A percentile compares a stretch with the other conserved stretches of the same genome.
phyloP scores from a whole-genome alignment of 2,797 vertebrate species.

The Platyrinchus mystaceus region DNA sequence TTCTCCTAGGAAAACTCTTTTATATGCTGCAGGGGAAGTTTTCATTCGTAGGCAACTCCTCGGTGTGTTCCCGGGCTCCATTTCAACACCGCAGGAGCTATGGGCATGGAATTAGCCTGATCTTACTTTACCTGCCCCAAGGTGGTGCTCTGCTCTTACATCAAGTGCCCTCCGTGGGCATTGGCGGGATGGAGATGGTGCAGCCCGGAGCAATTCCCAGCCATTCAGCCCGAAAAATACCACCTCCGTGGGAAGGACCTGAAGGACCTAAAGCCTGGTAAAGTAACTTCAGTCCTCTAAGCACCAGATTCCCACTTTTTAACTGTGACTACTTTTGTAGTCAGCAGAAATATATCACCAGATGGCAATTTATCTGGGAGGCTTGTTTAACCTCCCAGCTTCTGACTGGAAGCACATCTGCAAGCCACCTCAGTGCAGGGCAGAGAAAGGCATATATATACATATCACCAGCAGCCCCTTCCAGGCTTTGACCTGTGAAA shows the following conservation, averaged over 20 bases:
- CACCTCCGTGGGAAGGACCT: not conserved
- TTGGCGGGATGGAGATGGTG: constrained; percentile 62
- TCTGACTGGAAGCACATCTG: not conserved
- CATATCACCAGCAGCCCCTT: not conserved
- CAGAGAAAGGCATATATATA: not conserved
- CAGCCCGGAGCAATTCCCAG: constrained; percentile 49
- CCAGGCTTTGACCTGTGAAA: not conserved
- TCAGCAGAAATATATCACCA: not conserved
- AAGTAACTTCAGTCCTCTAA: not conserved
- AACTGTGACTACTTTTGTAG: not conserved
- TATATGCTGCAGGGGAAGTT: not conserved
- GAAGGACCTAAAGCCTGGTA: constrained; percentile 38
- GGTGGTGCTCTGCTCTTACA: constrained; percentile 78
- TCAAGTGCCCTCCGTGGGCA: constrained; percentile 80
- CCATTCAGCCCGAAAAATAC: not conserved
- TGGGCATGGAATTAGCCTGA: not conserved
- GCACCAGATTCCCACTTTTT: not conserved
- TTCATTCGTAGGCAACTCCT: not conserved
- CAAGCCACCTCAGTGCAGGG: not conserved
- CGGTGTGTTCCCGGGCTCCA: not conserved
- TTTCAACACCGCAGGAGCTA: not conserved
- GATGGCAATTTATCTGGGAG: not conserved
- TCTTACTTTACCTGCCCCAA: not conserved
- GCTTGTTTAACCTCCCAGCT: not conserved
- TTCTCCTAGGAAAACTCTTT: not conserved